These are phyloP conservation scores for Typhlichthys eigenmanni DNA, from an alignment of 2,797 vertebrate genomes.

Conservation along the genomic window DNA sequence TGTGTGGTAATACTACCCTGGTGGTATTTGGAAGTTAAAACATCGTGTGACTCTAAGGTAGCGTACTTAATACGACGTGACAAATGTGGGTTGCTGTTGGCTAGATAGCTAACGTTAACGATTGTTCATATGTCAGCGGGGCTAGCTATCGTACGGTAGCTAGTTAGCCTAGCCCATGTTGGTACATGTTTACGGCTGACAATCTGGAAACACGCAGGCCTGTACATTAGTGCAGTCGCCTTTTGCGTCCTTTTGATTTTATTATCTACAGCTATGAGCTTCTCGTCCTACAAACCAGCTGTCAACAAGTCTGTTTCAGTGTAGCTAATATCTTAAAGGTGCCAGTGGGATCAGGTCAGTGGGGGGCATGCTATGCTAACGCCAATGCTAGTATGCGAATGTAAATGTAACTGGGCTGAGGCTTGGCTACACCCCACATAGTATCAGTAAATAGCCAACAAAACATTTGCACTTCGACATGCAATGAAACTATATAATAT, in stretches of 20 bases:
- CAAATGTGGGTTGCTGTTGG: constrained; percentile 49
- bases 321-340: constrained; percentile 26
- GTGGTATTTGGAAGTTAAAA: constrained; percentile 42
- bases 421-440: constrained; percentile 14
- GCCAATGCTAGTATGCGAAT: constrained; percentile 43
- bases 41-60: constrained; percentile 73
- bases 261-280: neutral
- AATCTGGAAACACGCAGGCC: constrained; percentile 13
- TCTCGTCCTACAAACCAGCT: neutral
- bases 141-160: constrained; percentile 47
- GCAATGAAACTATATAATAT: neutral
- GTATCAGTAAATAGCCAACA: neutral
- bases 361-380: constrained; percentile 67
- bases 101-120: constrained; percentile 45
- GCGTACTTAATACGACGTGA: constrained; percentile 39
- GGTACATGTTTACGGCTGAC: constrained; percentile 24
- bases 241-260: neutral
- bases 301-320: constrained; percentile 15
- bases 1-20: constrained; percentile 33
- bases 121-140: constrained; percentile 37
- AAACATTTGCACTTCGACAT: neutral
- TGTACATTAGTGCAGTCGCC: constrained; percentile 2
- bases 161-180: constrained; percentile 35
- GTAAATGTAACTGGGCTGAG: constrained; percentile 23
- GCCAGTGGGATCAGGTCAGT: constrained; percentile 42